Evolutionary conservation across 2,888 invertebrate species (phyloP).

Genomic region (Erebia ligea): DNA sequence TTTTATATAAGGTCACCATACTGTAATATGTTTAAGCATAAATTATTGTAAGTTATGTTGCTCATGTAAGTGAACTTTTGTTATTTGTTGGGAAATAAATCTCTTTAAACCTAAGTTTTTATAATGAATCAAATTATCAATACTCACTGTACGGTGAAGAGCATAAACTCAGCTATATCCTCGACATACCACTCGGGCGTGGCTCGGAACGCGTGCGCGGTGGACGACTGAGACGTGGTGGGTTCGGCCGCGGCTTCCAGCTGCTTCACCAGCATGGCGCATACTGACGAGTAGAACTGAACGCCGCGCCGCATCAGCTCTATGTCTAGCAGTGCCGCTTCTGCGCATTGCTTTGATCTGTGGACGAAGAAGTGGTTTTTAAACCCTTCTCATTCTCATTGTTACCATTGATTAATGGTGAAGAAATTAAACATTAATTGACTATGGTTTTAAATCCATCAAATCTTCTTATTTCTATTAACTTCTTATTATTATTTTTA

Average conservation of each 20-base stretch:
- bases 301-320: constrained; percentile 91
- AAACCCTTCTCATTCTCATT: not conserved
- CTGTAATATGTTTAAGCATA: too few species aligned
- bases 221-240: constrained; percentile 80
- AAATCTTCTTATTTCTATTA: too few species aligned
- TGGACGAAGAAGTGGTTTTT: constrained; percentile 24
- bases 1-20: too few species aligned
- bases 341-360: constrained; percentile 95
- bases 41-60: too few species aligned
- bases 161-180: constrained; percentile 97
- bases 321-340: constrained; percentile 94
- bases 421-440: too few species aligned
- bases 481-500: too few species aligned
- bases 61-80: too few species aligned
- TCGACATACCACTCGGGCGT: constrained; percentile 99
- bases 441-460: too few species aligned
- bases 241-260: constrained; percentile 81
- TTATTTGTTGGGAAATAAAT: too few species aligned
- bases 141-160: constrained; percentile 96
- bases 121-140: not conserved
- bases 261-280: constrained; percentile 89
- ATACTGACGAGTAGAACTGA: constrained; percentile 93
- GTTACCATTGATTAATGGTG: too few species aligned
- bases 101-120: too few species aligned
- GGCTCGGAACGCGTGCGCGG: constrained; percentile 90